These are phyloP conservation scores for Eucidaris tribuloides DNA, from an alignment of 35 echinoderm and acorn worm genomes.

Conservation along the genomic window DNA sequence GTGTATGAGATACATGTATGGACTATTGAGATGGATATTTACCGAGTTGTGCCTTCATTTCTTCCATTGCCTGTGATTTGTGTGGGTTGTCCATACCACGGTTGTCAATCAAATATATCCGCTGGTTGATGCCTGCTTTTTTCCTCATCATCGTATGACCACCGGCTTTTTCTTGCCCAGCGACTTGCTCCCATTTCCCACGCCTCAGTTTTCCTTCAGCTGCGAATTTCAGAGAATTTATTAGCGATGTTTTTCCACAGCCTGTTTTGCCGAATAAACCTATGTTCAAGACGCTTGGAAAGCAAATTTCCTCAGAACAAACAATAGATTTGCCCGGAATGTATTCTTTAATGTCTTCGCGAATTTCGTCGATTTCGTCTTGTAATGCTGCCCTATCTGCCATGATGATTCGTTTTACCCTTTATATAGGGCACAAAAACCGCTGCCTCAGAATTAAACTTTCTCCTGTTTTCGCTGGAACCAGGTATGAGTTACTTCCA, in stretches of 20 bases:
- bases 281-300: neutral
- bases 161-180: neutral
- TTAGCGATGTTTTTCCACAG: slow-evolving; percentile 6
- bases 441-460: too few species aligned
- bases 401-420: too few species aligned
- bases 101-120: neutral
- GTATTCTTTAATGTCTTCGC: neutral
- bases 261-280: neutral
- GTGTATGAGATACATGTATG: too few species aligned
- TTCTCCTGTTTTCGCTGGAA: too few species aligned
- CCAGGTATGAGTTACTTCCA: too few species aligned
- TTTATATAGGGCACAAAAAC: too few species aligned
- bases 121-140: neutral
- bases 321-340: neutral
- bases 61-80: neutral
- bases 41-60: neutral
- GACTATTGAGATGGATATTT: too few species aligned
- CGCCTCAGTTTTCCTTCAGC: neutral
- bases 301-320: neutral
- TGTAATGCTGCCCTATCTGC: too few species aligned
- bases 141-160: neutral
- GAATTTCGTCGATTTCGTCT: neutral
- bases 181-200: neutral
- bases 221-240: slow-evolving; percentile 3
- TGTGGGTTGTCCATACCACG: neutral